Evolutionary conservation across 2,113 vertebrate genomes (phyloP).

Genomic region (Plectropomus leopardus): DNA sequence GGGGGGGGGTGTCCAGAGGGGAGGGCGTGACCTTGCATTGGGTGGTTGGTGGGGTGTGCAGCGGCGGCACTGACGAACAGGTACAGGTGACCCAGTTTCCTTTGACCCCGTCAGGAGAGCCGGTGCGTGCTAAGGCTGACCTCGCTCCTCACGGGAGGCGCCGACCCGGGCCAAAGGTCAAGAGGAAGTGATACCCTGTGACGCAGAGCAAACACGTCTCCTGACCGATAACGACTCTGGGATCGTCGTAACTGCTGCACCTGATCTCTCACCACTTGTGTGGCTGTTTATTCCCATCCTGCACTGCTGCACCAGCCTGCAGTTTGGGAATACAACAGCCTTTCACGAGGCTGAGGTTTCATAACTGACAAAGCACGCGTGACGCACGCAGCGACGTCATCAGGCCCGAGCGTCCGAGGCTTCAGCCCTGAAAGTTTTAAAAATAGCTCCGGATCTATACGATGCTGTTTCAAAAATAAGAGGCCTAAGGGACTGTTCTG

Average conservation of each 20-base stretch:
- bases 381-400: no score
- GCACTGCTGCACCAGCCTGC: constrained; percentile 18
- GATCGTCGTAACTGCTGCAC: constrained; percentile 23
- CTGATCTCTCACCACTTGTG: constrained; percentile 4
- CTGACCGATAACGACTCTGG: constrained; percentile 15
- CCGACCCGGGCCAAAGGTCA: constrained; percentile 38
- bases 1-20: constrained; percentile 30
- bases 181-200: constrained; percentile 33
- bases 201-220: constrained; percentile 29
- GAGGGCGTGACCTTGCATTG: constrained; percentile 62
- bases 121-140: constrained; percentile 36
- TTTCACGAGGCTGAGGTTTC: constrained; percentile 45
- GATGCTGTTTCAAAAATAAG: no score
- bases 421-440: no score
- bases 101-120: constrained; percentile 56
- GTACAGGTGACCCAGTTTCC: constrained; percentile 73
- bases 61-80: constrained; percentile 50
- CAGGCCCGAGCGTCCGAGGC: no score
- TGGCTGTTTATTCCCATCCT: constrained; percentile 10
- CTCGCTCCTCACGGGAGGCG: neutral
- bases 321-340: constrained; percentile 37
- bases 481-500: no score
- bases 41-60: constrained; percentile 53
- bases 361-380: constrained; percentile 51
- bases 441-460: no score